These are phyloP conservation scores for Oscheius onirici DNA, from an alignment of 2,888 invertebrate genomes.

Conservation along the genomic window DNA sequence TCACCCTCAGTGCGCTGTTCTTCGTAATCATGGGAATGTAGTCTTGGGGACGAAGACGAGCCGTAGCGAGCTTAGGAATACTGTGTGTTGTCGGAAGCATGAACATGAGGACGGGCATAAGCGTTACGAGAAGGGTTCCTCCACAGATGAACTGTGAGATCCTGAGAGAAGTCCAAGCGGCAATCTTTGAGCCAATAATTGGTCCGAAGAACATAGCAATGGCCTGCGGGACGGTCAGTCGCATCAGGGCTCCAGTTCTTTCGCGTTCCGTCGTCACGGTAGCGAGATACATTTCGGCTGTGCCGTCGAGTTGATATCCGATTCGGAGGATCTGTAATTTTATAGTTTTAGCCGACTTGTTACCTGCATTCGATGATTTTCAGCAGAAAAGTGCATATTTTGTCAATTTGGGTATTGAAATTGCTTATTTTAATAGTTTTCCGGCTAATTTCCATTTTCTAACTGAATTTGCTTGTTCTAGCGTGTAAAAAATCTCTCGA, in stretches of 20 bases:
- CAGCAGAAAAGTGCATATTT: no score
- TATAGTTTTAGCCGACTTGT: no score
- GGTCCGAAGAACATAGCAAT: slow-evolving; percentile 66
- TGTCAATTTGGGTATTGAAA: no score
- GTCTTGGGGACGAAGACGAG: slow-evolving; percentile 69
- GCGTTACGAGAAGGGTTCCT: slow-evolving; percentile 53
- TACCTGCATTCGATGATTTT: no score
- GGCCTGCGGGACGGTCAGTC: slow-evolving; percentile 67
- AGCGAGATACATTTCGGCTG: slow-evolving; percentile 71
- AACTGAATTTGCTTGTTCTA: background rate
- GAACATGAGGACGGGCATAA: slow-evolving; percentile 66
- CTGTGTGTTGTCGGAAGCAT: slow-evolving; percentile 70
- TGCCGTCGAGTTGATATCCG: slow-evolving; percentile 70
- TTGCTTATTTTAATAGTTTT: no score
- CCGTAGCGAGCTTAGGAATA: slow-evolving; percentile 68
- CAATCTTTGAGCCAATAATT: slow-evolving; percentile 66
- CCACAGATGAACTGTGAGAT: slow-evolving; percentile 64
- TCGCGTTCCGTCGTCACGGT: slow-evolving; percentile 70
- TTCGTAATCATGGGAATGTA: slow-evolving; percentile 68
- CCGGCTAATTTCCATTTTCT: background rate
- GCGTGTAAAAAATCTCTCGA: background rate
- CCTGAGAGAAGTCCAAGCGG: slow-evolving; percentile 67
- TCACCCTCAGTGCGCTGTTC: slow-evolving; percentile 51
- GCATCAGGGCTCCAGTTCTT: slow-evolving; percentile 67
- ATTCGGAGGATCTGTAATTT: slow-evolving; percentile 61